A percentile compares a stretch with the other conserved stretches of the same genome.
phyloP scores from a whole-genome alignment of 2,888 invertebrate species.

The Masnerella sp. region DNA sequence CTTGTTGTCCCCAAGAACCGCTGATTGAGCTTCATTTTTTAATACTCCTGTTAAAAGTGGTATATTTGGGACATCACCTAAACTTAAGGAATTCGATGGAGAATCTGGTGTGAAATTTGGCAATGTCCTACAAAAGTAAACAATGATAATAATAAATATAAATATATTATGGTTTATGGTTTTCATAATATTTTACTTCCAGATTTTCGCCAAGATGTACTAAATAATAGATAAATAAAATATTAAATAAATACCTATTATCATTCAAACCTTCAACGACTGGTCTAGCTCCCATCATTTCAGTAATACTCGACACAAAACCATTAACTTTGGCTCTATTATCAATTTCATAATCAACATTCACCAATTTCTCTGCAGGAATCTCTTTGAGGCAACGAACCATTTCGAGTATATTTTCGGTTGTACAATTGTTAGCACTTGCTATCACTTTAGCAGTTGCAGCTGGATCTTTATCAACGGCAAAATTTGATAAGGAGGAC shows the following conservation, averaged over 20 bases:
- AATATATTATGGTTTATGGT: no score
- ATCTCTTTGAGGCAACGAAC: conserved; percentile 82
- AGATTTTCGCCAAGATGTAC: no score
- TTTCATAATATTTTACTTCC: no score
- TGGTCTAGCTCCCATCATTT: conserved; percentile 82
- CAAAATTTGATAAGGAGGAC: conserved; percentile 85
- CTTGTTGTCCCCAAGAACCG: conserved; percentile 79
- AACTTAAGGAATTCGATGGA: conserved; percentile 82
- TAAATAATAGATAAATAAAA: background rate
- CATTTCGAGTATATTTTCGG: conserved; percentile 80
- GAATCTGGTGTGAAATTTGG: conserved; percentile 83
- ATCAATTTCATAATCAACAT: conserved; percentile 81
- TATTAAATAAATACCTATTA: conserved; percentile 66
- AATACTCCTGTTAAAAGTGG: conserved; percentile 87
- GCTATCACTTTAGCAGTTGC: conserved; percentile 82
- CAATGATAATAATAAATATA: background rate
- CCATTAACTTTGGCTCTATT: conserved; percentile 80
- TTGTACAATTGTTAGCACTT: conserved; percentile 82
- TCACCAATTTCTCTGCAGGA: conserved; percentile 76
- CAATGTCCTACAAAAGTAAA: conserved; percentile 78
- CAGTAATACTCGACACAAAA: conserved; percentile 83
- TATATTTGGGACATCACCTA: conserved; percentile 79
- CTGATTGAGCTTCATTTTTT: conserved; percentile 84
- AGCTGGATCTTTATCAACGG: conserved; percentile 82
- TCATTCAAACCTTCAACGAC: conserved; percentile 84